These are phyloP conservation scores for Corvus hawaiiensis DNA, from an alignment of 2,113 vertebrate genomes.

Conservation along the genomic window DNA sequence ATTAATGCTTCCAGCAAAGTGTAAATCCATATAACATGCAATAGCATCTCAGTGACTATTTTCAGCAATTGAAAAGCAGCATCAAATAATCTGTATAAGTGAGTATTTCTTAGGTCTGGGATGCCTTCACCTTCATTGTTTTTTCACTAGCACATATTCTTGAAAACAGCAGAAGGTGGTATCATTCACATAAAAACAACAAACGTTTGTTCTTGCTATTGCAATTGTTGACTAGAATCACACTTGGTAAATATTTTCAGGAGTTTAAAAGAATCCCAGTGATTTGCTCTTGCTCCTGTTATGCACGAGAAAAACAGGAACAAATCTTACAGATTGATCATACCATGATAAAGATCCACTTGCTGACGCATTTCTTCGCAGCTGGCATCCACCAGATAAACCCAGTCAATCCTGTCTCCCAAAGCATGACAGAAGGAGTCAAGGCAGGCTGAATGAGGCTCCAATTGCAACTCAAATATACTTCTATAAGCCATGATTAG, in stretches of 20 bases:
- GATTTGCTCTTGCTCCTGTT: background rate
- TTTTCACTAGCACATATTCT: background rate
- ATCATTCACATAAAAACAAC: background rate
- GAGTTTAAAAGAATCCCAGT: background rate
- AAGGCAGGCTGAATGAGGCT: background rate
- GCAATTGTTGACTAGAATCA: background rate
- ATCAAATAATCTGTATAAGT: background rate
- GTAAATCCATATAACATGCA: background rate
- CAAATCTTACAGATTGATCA: background rate
- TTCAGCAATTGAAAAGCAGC: background rate
- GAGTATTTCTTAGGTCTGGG: background rate
- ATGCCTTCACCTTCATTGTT: background rate
- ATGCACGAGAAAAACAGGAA: background rate
- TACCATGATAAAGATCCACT: background rate
- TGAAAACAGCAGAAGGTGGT: background rate
- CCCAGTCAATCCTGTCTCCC: background rate
- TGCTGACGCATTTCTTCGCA: background rate
- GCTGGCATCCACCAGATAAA: background rate
- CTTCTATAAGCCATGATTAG: background rate
- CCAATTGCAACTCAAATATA: background rate
- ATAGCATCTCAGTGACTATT: background rate
- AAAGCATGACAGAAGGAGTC: background rate
- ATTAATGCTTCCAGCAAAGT: background rate
- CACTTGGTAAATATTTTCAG: background rate
- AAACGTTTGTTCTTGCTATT: background rate